A percentile compares a stretch with the other conserved stretches of the same genome.
Conservation (phyloP, 2,888 invertebrate genomes). For the Caenorhabditis panamensis region DNA sequence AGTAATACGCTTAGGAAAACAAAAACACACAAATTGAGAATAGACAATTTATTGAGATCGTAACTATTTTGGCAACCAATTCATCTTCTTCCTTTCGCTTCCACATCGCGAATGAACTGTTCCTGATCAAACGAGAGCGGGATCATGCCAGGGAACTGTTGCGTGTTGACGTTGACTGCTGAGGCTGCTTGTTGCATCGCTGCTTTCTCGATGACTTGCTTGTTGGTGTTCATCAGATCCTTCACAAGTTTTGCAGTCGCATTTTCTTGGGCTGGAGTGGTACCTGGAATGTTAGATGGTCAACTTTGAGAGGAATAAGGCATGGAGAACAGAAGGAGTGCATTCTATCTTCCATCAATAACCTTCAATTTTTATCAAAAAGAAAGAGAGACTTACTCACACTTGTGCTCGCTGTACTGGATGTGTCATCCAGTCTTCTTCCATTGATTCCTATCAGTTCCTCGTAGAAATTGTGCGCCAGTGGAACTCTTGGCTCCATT, state of each 20-base stretch:
- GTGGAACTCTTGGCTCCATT: conserved; percentile 9
- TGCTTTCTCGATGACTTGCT: conserved; percentile 47
- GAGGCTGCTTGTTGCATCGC: conserved; percentile 38
- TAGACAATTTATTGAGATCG: conserved; percentile 14
- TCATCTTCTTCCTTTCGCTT: conserved; percentile 20
- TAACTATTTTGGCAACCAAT: not conserved
- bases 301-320: too few species aligned
- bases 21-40: not conserved
- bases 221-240: conserved; percentile 34
- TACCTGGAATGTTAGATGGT: conserved; percentile 3
- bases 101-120: conserved; percentile 45
- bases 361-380: too few species aligned
- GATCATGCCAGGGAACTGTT: conserved; percentile 46
- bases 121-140: conserved; percentile 60
- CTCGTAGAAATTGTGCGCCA: conserved; percentile 52
- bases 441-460: conserved; percentile 22
- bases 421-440: conserved; percentile 4
- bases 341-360: too few species aligned
- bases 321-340: too few species aligned
- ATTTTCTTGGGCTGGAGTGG: not conserved
- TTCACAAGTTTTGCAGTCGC: conserved; percentile 41
- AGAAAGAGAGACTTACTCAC: conserved; percentile 5
- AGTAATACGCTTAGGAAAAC: too few species aligned
- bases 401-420: conserved; percentile 14
- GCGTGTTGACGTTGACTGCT: conserved; percentile 30